Percentiles rank a stretch among this genome's conserved stretches.
Evolutionary conservation across 2,888 invertebrate genomes (phyloP).

Genomic region (Maniola hyperantus): DNA sequence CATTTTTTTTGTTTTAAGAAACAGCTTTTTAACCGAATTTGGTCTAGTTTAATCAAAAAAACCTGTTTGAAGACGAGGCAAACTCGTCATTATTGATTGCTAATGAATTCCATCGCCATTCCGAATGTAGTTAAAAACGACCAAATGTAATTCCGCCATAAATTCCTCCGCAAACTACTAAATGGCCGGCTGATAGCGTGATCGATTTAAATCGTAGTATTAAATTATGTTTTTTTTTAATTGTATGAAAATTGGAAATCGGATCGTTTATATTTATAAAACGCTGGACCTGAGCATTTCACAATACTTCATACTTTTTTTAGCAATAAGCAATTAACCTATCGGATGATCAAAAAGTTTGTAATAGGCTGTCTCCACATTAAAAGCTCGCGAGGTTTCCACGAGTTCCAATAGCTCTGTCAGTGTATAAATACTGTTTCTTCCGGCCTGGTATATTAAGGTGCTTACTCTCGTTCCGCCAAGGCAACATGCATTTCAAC

Average conservation of each 20-base stretch:
- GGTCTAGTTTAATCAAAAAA: neutral
- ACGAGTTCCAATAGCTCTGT: too few species aligned
- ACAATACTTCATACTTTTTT: neutral
- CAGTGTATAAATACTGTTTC: too few species aligned
- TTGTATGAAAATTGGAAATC: neutral
- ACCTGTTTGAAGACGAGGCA: neutral
- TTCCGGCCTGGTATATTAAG: too few species aligned
- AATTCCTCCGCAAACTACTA: neutral
- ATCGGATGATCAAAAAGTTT: neutral
- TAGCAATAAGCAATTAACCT: neutral
- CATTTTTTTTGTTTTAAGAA: too few species aligned
- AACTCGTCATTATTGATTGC: neutral
- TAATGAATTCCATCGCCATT: neutral
- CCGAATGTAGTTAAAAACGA: neutral
- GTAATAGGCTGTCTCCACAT: neutral
- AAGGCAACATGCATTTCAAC: too few species aligned
- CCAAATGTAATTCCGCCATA: neutral
- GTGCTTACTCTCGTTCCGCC: too few species aligned
- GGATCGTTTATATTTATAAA: neutral
- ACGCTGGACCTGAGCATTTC: too few species aligned
- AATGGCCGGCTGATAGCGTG: neutral
- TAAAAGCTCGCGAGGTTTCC: neutral
- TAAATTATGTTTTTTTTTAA: neutral
- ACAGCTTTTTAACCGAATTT: neutral
- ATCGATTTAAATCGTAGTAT: too few species aligned